A percentile compares a stretch with the other conserved stretches of the same genome.
These are phyloP conservation scores for Sorex maritimensis DNA, from an alignment of 2,797 vertebrate species.

Conservation along the genomic window DNA sequence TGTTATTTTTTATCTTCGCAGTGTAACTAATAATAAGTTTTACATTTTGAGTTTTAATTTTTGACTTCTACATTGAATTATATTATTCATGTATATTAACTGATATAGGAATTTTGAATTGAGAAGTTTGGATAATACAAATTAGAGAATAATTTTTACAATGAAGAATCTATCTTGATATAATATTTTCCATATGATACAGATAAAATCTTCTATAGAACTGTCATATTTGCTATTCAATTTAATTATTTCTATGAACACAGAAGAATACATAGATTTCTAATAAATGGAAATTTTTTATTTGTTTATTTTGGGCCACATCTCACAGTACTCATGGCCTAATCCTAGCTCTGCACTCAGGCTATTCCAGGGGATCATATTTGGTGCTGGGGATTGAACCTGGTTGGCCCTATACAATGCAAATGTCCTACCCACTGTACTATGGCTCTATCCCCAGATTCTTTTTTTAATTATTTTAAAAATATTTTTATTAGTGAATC, in stretches of 20 bases:
- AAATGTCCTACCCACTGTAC: too few species aligned
- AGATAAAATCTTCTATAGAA: not conserved
- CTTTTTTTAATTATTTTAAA: too few species aligned
- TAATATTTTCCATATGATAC: not conserved
- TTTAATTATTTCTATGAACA: conserved; percentile 22
- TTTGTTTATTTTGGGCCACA: too few species aligned
- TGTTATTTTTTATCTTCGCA: not conserved
- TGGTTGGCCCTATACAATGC: too few species aligned
- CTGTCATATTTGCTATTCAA: conserved; percentile 9
- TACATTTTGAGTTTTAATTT: not conserved
- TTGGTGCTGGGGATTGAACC: too few species aligned
- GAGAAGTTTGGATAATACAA: conserved; percentile 1
- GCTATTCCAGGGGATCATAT: too few species aligned
- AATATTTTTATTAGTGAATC: too few species aligned
- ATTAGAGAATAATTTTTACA: not conserved
- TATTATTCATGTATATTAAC: not conserved
- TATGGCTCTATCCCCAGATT: too few species aligned
- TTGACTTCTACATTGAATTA: conserved; percentile 23
- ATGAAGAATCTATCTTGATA: not conserved
- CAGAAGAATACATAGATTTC: not conserved
- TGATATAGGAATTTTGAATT: not conserved
- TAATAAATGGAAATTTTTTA: not conserved
- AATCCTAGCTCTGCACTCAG: too few species aligned
- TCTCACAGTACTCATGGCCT: too few species aligned
- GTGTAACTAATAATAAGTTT: not conserved